Evolutionary conservation across 2,797 vertebrate species (phyloP).

Genomic region (Mormyrus proboscirostris): DNA sequence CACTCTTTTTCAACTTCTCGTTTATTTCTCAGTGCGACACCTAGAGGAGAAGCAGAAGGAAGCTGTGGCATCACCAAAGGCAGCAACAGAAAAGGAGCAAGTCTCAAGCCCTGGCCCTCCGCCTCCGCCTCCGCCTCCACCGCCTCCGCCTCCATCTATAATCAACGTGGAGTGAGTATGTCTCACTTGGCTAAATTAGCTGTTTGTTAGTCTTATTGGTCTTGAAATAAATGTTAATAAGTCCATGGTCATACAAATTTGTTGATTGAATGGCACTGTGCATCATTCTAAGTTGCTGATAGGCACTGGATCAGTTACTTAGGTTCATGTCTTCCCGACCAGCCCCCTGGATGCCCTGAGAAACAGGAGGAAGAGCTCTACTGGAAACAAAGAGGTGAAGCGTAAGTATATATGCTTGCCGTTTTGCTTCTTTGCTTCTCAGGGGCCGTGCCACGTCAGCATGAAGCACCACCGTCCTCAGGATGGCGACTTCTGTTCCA

Average conservation of each 20-base stretch:
- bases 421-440: background rate
- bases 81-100: constrained; percentile 26
- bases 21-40: constrained; percentile 42
- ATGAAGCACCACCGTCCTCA: background rate
- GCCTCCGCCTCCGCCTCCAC: constrained; percentile 6
- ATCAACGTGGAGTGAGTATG: constrained; percentile 47
- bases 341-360: constrained; percentile 55
- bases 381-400: constrained; percentile 11
- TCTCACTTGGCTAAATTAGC: background rate
- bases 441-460: background rate
- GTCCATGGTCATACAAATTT: background rate
- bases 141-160: background rate
- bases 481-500: background rate
- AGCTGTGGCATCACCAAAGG: background rate
- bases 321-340: background rate
- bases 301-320: background rate
- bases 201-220: background rate
- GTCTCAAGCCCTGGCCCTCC: background rate
- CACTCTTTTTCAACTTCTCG: background rate
- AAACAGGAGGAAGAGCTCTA: constrained; percentile 44
- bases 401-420: constrained; percentile 32
- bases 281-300: background rate
- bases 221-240: background rate
- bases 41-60: constrained; percentile 36
- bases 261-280: background rate